A percentile compares a stretch with the other conserved stretches of the same genome.
These are phyloP conservation scores for Phortica variegata DNA, from an alignment of 1,140 invertebrate species.

Conservation along the genomic window DNA sequence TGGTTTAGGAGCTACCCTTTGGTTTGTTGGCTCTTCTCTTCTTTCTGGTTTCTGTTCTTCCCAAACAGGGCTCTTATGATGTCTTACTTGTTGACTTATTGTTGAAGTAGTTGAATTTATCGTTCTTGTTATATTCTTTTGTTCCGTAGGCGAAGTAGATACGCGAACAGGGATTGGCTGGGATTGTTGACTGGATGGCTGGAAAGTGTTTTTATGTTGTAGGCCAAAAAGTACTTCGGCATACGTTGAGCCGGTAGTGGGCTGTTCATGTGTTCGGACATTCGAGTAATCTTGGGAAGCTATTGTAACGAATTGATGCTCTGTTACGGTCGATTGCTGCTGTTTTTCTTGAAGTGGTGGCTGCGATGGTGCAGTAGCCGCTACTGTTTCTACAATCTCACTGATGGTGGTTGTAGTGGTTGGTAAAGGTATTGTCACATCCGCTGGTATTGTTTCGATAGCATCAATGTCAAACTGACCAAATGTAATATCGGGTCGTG, in stretches of 20 bases:
- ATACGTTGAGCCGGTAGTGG: slow-evolving; percentile 42
- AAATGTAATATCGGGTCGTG: slow-evolving; percentile 48
- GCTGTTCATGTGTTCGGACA: slow-evolving; percentile 19
- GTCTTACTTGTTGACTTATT: slow-evolving; percentile 22
- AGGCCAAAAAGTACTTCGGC: slow-evolving; percentile 53
- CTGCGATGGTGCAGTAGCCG: slow-evolving; percentile 3
- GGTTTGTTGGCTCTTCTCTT: slow-evolving; percentile 33
- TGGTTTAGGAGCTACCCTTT: slow-evolving; percentile 11
- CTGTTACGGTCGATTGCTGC: neutral
- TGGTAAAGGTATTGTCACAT: slow-evolving; percentile 2
- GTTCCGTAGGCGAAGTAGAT: slow-evolving; percentile 26
- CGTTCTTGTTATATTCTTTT: slow-evolving; percentile 21
- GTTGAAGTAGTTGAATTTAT: slow-evolving; percentile 10
- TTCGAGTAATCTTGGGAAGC: slow-evolving; percentile 17
- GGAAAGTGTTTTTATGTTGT: slow-evolving; percentile 50
- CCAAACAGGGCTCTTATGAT: slow-evolving; percentile 46
- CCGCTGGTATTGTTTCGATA: slow-evolving; percentile 41
- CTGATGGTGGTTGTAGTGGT: slow-evolving; percentile 4
- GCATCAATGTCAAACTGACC: slow-evolving; percentile 52
- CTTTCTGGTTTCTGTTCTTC: slow-evolving; percentile 35
- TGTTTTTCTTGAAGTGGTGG: slow-evolving; percentile 14
- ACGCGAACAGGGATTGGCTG: slow-evolving; percentile 51
- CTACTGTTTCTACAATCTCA: neutral
- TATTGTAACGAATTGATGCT: slow-evolving; percentile 12
- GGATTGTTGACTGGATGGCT: slow-evolving; percentile 63